Base-by-base conservation (phyloP, 1,140 invertebrate species). In the Solenopsis fugax region DNA sequence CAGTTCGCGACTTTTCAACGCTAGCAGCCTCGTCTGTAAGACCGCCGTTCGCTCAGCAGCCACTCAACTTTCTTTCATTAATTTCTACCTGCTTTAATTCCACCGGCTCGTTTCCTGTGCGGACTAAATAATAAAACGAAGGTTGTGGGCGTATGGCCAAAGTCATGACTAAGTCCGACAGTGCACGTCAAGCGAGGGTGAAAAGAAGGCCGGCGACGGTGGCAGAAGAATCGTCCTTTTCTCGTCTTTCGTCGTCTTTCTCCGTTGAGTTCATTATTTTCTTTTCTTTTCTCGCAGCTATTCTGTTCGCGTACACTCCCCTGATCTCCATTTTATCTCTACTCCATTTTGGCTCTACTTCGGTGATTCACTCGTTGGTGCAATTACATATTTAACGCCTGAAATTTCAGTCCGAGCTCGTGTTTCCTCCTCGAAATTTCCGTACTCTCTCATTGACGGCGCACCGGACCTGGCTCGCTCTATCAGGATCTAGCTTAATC, bases 301-400 rank as follows among this genome's bases (percentile, higher is more conserved):
- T 52, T 21, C 62, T 76, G 16, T 87, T 54, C 87, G 54, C 29
- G 29, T 18, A 18, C 50, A 50, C 52, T 2, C 18, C 41, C 16
- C 37, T 5, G 12, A 48, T 16, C 21, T 65, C 12, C 69, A 69
- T 88, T 69, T 13, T 50, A 50, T 69, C 37, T 67, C 64, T 21
- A 21, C 16, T 65, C 76, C 73, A 34, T 72, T 67, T 29, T 45
- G 73, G 18, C 81, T 85, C 56, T 85, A 21, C 56, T 29, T 13
- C 21, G 72, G 69, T 78, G 76, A 92, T 82, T 91, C 82, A 85
- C 41, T 78, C 60, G 48, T 64, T 62, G 52, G 37, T 87, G 88
- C 90, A 93, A 95, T 95, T 94, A 94, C 88, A 92, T 93, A 94
- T 95, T 94, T 93, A 95, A 94, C 92, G 91, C 45, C 21, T 89